phyloP scores from a whole-genome alignment of 2,888 invertebrate species.

The Phytoseiulus persimilis region DNA sequence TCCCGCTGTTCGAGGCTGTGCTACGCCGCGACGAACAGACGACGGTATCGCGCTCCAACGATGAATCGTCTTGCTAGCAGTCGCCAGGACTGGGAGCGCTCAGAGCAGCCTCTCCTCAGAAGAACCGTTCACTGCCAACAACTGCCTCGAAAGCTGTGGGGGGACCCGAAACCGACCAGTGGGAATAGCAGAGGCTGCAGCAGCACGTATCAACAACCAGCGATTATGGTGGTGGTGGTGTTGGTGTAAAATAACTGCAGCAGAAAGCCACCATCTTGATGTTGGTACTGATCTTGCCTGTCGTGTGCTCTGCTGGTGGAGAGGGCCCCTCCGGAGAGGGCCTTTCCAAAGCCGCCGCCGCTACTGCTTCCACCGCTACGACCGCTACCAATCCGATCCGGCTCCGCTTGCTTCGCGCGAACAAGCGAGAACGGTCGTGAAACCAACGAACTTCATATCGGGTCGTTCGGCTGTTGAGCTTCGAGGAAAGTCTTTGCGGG shows the following conservation, averaged over 20 bases:
- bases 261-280: too few relatives aligned
- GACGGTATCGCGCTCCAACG: not conserved
- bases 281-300: too few relatives aligned
- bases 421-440: too few relatives aligned
- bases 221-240: not conserved
- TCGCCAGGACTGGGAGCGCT: not conserved
- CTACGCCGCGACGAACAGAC: not conserved
- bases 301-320: too few relatives aligned
- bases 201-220: not conserved
- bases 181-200: not conserved
- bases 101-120: not conserved
- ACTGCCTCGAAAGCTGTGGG: not conserved
- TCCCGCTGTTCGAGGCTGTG: not conserved
- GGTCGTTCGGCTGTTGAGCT: too few relatives aligned
- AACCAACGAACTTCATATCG: too few relatives aligned
- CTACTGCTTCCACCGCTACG: too few relatives aligned
- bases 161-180: not conserved
- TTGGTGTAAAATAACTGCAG: not conserved
- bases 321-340: too few relatives aligned
- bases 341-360: too few relatives aligned
- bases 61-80: not conserved
- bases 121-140: not conserved
- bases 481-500: too few relatives aligned
- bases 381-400: too few relatives aligned
- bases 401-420: too few relatives aligned